phyloP scores from a whole-genome alignment of 1,140 invertebrate species.

The Hypsibius dujardini region DNA sequence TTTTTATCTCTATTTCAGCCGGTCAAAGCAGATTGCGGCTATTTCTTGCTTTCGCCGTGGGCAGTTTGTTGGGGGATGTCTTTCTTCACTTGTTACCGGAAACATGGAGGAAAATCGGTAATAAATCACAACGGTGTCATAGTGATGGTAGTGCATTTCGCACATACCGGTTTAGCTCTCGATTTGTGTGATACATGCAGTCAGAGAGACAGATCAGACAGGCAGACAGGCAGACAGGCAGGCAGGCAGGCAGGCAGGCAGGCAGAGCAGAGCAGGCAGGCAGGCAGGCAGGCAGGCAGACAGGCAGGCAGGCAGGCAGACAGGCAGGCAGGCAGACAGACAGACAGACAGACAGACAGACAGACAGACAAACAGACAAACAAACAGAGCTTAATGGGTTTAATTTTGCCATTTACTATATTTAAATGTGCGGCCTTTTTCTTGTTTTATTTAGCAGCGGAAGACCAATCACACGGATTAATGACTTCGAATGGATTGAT shows the following conservation, averaged over 20 bases:
- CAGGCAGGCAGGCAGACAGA: no score
- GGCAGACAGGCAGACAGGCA: no score
- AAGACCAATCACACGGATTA: no score
- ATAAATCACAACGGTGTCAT: background rate
- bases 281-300: no score
- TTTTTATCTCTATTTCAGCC: conserved; percentile 20
- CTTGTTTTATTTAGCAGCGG: background rate
- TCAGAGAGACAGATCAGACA: no score
- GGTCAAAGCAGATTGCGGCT: conserved; percentile 30
- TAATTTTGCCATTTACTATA: background rate
- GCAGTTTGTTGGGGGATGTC: conserved; percentile 80
- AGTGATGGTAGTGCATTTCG: background rate
- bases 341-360: no score
- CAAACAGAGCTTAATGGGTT: no score
- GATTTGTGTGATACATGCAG: no score
- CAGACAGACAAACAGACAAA: no score
- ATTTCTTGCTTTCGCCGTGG: conserved; percentile 81
- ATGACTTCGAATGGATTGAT: conserved; percentile 51
- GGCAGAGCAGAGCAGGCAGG: no score
- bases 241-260: no score
- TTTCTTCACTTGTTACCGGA: conserved; percentile 88
- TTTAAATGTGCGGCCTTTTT: background rate
- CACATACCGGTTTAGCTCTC: background rate
- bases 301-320: no score
- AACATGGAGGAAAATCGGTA: conserved; percentile 43